Base-by-base conservation (phyloP, 1,140 invertebrate genomes). In the Mercenaria mercenaria region DNA sequence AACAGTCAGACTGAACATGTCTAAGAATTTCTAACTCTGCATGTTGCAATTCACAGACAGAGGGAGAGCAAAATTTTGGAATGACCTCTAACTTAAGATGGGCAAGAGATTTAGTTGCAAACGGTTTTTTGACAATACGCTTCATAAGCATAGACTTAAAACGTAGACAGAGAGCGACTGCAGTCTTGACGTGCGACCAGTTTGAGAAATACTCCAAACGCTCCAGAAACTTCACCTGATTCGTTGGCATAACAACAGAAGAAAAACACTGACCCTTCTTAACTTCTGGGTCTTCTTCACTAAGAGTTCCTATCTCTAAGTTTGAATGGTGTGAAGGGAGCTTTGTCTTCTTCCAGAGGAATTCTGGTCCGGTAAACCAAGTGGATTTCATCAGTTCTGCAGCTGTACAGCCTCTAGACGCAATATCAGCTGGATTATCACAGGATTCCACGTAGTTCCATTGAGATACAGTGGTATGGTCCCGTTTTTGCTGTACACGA, bases 361-460 rank as follows among this genome's bases (percentile, higher is more conserved):
- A 77, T 1, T 26, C n/a, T 43, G 74, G 74, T 18, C 74, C 74
- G 1, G 10, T 2, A 52, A 77, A 77, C 74, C 74, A 77, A 47
- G 18, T 47, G 20, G 41, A 56, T 11, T 77, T 77, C 23, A 29
- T 23, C 1, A 77, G 23, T 52, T 11, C 41, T 10, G 6, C 29
- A 6, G 43, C 39, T 8, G 4, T n/a, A 11, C 79, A 26, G 13
- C 91, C 91, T 32, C 91, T 59, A n/a, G 91, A 90, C 18, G 80
- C 87, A 67, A 39, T 23, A 29, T 92, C 91, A 3, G 86, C 91
- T 52, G 91, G 83, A 56, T 92, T 92, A 20, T 80, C 6, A 10
- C 43, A 39, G 15, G 59, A 37, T 0, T 52, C 37, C 0, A 91
- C 74, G 74, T 92, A 84, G 26, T 56, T 83, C 90, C 91, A 91